Evolutionary conservation across 2,113 vertebrate genomes (phyloP).

Genomic region (Cygnus buccinator): DNA sequence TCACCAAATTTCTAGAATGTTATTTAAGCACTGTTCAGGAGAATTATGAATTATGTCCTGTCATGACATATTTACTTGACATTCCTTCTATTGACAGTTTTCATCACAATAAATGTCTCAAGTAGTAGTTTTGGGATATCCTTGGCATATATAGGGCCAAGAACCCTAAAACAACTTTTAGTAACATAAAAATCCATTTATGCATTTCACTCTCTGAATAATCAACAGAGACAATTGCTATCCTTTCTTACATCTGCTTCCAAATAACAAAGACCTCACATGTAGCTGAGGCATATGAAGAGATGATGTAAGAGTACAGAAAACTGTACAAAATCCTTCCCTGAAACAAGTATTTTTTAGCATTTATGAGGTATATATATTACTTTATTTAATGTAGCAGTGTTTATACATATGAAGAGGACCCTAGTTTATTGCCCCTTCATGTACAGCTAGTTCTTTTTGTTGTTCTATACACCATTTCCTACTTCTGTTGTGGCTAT

Average conservation of each 20-base stretch:
- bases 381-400: not conserved
- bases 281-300: not conserved
- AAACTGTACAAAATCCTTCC: not conserved
- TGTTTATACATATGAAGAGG: not conserved
- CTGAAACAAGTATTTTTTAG: not conserved
- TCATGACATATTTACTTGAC: not conserved
- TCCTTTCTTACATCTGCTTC: not conserved
- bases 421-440: not conserved
- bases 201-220: not conserved
- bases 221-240: not conserved
- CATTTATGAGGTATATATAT: not conserved
- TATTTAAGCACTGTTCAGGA: not conserved
- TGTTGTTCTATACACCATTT: not conserved
- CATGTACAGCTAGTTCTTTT: rapidly evolving
- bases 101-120: not conserved
- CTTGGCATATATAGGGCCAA: not conserved
- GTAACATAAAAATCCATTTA: not conserved
- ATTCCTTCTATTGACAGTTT: not conserved
- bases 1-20: not conserved
- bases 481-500: not conserved
- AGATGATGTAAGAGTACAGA: not conserved
- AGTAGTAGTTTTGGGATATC: not conserved
- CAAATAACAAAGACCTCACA: not conserved
- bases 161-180: not conserved
- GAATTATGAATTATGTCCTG: not conserved